phyloP scores from a whole-genome alignment of 1,140 invertebrate genomes.

The Steinernema khuongi region DNA sequence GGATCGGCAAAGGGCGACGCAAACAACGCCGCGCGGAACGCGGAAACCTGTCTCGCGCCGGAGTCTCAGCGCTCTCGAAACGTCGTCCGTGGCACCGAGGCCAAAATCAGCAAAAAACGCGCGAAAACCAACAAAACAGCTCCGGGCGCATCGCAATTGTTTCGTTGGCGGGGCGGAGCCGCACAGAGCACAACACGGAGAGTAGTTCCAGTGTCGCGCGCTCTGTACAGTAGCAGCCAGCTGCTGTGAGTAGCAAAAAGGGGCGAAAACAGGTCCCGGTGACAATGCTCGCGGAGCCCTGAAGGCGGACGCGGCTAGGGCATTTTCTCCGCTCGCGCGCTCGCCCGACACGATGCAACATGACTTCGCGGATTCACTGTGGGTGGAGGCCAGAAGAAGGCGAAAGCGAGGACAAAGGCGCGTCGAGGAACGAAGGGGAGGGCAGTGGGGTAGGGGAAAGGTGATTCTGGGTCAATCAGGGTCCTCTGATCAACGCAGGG shows the following conservation, averaged over 20 bases:
- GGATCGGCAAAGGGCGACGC: background rate
- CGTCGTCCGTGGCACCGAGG: background rate
- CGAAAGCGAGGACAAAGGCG: background rate
- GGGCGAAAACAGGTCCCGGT: background rate
- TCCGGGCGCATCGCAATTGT: background rate
- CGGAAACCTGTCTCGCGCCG: background rate
- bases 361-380: slow-evolving; percentile 3
- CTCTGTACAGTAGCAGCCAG: background rate
- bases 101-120: background rate
- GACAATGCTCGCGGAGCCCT: slow-evolving; percentile 9
- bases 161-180: background rate
- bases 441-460: background rate
- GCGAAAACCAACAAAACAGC: slow-evolving; percentile 2
- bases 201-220: slow-evolving; percentile 1
- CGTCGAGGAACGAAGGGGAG: background rate
- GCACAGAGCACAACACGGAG: background rate
- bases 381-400: background rate
- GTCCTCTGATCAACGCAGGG: too few relatives aligned
- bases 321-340: background rate
- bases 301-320: background rate
- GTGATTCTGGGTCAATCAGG: too few relatives aligned
- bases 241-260: slow-evolving; percentile 13
- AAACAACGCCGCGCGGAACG: background rate
- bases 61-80: slow-evolving; percentile 11
- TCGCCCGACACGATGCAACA: slow-evolving; percentile 5